Conservation (phyloP, 2,113 vertebrate genomes). For the Rutilus rutilus region DNA sequence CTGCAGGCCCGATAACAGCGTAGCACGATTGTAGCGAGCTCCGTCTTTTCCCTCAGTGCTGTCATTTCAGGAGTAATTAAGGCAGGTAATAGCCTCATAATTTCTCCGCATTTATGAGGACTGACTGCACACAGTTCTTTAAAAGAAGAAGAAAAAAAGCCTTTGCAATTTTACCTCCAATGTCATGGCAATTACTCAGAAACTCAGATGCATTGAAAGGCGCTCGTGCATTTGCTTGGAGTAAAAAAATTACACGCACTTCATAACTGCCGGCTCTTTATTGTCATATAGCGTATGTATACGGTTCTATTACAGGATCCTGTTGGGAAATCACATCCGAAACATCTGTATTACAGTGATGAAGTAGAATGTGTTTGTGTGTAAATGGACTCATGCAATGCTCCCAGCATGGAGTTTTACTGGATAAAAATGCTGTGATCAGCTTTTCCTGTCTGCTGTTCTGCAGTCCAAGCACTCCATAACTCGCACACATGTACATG, state of each 20-base stretch:
- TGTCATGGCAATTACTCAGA: conserved; percentile 33
- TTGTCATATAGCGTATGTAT: conserved; percentile 40
- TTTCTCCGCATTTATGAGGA: conserved; percentile 28
- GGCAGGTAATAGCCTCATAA: conserved; percentile 34
- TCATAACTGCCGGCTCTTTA: conserved; percentile 20
- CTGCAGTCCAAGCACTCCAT: conserved; percentile 21
- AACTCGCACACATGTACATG: neutral
- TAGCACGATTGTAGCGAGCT: neutral
- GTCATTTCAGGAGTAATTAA: conserved; percentile 44
- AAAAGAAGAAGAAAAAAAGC: neutral
- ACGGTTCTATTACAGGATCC: conserved; percentile 37
- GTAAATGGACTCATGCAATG: conserved; percentile 8
- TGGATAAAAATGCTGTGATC: conserved; percentile 38
- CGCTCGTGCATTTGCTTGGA: neutral
- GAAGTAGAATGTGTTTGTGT: conserved; percentile 28
- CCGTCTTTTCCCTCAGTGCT: conserved; percentile 19
- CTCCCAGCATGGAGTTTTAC: conserved; percentile 9
- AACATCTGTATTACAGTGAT: conserved; percentile 54
- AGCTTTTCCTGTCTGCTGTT: conserved; percentile 42
- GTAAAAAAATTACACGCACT: neutral
- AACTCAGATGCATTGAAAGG: conserved; percentile 41
- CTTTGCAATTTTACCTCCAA: conserved; percentile 16
- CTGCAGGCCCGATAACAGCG: neutral
- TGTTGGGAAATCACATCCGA: conserved; percentile 51
- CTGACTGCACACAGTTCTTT: conserved; percentile 23